These are phyloP conservation scores for Drosophila serrata DNA, from an alignment of 1,140 invertebrate genomes.

Conservation along the genomic window DNA sequence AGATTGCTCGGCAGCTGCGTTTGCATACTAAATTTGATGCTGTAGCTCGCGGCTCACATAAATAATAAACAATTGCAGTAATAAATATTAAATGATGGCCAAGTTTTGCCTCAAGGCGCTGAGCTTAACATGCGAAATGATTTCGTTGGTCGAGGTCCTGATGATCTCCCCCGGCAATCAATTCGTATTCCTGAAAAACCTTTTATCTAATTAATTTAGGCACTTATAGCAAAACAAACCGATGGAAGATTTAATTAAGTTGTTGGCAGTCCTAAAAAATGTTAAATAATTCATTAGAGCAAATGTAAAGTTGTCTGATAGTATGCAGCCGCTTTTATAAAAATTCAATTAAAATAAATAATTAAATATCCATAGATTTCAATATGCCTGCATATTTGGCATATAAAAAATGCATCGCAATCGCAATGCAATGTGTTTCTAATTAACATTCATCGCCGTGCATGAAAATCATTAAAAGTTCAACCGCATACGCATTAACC, in stretches of 20 bases:
- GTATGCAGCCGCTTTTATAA: conserved; percentile 21
- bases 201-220: conserved; percentile 4
- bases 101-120: conserved; percentile 37
- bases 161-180: conserved; percentile 4
- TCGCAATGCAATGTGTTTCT: conserved; percentile 43
- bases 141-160: not conserved
- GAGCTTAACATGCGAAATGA: conserved; percentile 32
- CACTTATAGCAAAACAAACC: not conserved
- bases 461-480: conserved; percentile 56
- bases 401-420: conserved; percentile 10
- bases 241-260: conserved; percentile 25
- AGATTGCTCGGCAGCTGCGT: conserved; percentile 50
- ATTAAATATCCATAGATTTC: conserved; percentile 58
- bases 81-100: conserved; percentile 66
- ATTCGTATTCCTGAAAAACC: not conserved
- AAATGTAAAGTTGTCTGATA: conserved; percentile 21
- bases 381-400: conserved; percentile 16
- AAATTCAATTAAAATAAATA: conserved; percentile 77
- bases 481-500: conserved; percentile 44
- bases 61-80: conserved; percentile 66
- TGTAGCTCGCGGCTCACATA: conserved; percentile 55
- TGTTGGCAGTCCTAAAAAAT: conserved; percentile 6
- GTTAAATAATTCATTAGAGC: conserved; percentile 18
- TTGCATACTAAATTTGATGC: conserved; percentile 74
- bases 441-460: conserved; percentile 70